A percentile compares a stretch with the other conserved stretches of the same genome.
phyloP scores from a whole-genome alignment of 1,140 invertebrate species.

The Tetramorium alpestre region DNA sequence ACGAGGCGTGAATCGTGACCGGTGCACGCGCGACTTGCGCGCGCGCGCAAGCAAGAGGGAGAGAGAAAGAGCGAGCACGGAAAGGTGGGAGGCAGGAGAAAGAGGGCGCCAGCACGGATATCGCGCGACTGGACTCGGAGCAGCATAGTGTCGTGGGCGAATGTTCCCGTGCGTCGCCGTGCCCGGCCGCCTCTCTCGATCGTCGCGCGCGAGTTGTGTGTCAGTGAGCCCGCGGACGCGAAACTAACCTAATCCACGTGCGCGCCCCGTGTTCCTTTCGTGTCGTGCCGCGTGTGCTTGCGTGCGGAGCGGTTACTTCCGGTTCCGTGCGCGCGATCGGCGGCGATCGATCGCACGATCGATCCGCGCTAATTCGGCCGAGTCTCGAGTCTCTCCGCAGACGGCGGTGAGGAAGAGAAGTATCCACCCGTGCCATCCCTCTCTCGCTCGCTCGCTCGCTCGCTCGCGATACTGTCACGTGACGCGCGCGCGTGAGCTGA shows the following conservation, averaged over 20 bases:
- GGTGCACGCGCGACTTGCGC: background rate
- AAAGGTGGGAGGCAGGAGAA: slow-evolving; percentile 49
- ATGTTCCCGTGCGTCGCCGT: slow-evolving; percentile 64
- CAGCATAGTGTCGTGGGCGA: slow-evolving; percentile 72
- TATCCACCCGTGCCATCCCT: no score
- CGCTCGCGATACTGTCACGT: slow-evolving; percentile 6
- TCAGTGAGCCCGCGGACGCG: slow-evolving; percentile 77
- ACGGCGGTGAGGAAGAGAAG: background rate
- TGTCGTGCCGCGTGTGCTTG: slow-evolving; percentile 4
- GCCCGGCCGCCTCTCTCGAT: slow-evolving; percentile 52
- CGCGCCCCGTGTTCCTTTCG: background rate
- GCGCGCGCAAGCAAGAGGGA: background rate
- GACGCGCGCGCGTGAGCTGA: background rate
- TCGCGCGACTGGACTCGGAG: slow-evolving; percentile 60
- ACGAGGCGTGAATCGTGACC: slow-evolving; percentile 35
- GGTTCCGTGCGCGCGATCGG: background rate
- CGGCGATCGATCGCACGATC: no score
- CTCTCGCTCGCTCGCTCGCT: no score
- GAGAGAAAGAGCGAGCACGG: slow-evolving; percentile 1
- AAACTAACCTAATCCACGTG: slow-evolving; percentile 72
- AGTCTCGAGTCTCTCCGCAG: no score
- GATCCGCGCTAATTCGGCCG: no score
- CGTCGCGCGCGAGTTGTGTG: slow-evolving; percentile 61
- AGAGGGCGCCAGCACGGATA: slow-evolving; percentile 73
- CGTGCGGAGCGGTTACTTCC: background rate